Conservation (phyloP, 2,888 invertebrate genomes). For the Ischnus inquisitorius region DNA sequence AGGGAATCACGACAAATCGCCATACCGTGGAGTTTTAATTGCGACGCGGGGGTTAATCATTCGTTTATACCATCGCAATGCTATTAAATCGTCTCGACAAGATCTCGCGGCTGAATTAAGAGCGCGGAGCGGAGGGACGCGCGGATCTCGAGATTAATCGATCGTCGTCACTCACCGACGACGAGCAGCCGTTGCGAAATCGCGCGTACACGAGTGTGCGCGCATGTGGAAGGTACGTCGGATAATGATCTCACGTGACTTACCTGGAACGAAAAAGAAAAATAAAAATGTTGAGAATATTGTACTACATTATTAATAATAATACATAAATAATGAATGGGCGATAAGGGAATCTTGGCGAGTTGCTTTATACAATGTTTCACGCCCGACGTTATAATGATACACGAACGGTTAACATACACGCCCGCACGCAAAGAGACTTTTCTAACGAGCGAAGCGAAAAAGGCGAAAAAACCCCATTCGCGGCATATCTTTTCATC, state of each 20-base stretch:
- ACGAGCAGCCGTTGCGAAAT: constrained; percentile 38
- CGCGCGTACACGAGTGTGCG: too few relatives aligned
- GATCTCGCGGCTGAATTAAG: constrained; percentile 42
- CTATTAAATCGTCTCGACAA: constrained; percentile 50
- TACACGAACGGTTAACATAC: constrained; percentile 3
- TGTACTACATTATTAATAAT: constrained; percentile 22
- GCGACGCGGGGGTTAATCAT: constrained; percentile 57
- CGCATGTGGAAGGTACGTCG: not conserved
- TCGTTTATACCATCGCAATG: constrained; percentile 53
- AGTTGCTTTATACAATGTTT: constrained; percentile 13
- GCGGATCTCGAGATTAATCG: constrained; percentile 45
- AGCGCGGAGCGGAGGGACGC: not conserved
- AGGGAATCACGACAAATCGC: not conserved
- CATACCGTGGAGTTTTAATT: constrained; percentile 43
- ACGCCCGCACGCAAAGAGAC: not conserved
- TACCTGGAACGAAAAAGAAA: constrained; percentile 75
- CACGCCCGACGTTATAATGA: constrained; percentile 1
- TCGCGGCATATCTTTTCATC: constrained; percentile 1
- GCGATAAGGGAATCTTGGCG: constrained; percentile 2
- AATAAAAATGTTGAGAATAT: constrained; percentile 17
- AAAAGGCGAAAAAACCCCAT: not conserved
- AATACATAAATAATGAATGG: constrained; percentile 49
- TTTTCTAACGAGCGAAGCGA: constrained; percentile 26
- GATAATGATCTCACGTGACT: constrained; percentile 61
- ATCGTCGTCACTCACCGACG: constrained; percentile 64